Conservation (phyloP, 2,888 invertebrate species). For the Euzophera pinguis region DNA sequence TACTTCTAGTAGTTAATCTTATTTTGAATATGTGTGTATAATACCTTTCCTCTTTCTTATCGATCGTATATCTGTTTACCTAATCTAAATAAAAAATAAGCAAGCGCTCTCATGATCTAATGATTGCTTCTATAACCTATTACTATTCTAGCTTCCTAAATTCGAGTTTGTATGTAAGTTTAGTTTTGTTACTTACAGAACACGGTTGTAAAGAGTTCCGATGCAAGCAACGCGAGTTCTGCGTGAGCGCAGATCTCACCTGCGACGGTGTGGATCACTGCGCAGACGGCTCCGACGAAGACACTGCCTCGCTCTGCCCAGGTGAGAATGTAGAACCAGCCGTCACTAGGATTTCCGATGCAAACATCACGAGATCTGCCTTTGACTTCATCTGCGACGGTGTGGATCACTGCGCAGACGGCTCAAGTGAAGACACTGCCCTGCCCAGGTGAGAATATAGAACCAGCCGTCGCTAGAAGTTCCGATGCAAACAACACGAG, state of each 20-base stretch:
- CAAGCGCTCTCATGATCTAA: too few relatives aligned
- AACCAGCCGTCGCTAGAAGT: too few relatives aligned
- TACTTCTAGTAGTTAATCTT: too few relatives aligned
- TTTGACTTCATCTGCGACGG: slow-evolving; percentile 95
- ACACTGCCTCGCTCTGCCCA: slow-evolving; percentile 90
- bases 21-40: too few relatives aligned
- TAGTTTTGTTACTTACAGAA: slow-evolving; percentile 77
- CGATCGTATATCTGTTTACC: too few relatives aligned
- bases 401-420: slow-evolving; percentile 96
- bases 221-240: slow-evolving; percentile 92
- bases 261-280: slow-evolving; percentile 97
- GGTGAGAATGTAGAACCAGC: too few relatives aligned
- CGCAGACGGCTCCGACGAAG: slow-evolving; percentile 95
- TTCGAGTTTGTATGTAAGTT: slow-evolving; percentile 14
- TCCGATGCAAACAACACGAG: slow-evolving; percentile 91
- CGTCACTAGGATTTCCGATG: slow-evolving; percentile 95
- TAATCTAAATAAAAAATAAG: too few relatives aligned
- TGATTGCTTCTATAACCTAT: too few relatives aligned
- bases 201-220: slow-evolving; percentile 94
- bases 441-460: slow-evolving; percentile 88
- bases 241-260: slow-evolving; percentile 93
- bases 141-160: neutral
- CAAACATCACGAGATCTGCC: slow-evolving; percentile 91
- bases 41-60: too few relatives aligned
- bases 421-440: slow-evolving; percentile 93